Percentiles rank a stretch among this genome's conserved stretches.
Evolutionary conservation across 2,113 vertebrate species (phyloP).

Genomic region (Varanus komodoensis): DNA sequence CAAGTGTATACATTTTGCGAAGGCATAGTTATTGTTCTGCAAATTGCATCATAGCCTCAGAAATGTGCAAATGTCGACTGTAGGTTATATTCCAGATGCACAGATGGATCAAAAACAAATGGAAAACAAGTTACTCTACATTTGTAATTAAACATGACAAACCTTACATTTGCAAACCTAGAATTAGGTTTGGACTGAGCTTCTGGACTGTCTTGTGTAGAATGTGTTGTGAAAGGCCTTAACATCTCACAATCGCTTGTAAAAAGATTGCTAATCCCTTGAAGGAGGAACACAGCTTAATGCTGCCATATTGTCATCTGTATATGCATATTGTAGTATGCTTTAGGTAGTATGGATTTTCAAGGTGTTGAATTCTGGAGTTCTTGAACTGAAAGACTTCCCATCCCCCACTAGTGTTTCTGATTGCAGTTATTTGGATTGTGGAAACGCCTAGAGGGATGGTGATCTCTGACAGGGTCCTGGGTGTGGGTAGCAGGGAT

Average conservation of each 20-base stretch:
- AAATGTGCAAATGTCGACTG: too few relatives aligned
- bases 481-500: too few relatives aligned
- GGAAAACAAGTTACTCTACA: too few relatives aligned
- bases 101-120: too few relatives aligned
- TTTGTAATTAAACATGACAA: not conserved
- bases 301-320: too few relatives aligned
- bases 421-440: not conserved
- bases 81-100: too few relatives aligned
- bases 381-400: not conserved
- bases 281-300: not conserved
- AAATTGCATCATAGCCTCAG: too few relatives aligned
- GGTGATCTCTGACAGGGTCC: not conserved
- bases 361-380: not conserved
- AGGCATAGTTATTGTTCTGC: too few relatives aligned
- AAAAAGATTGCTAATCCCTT: not conserved
- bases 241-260: not conserved
- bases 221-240: not conserved
- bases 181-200: not conserved
- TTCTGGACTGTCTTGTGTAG: not conserved
- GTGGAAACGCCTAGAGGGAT: not conserved
- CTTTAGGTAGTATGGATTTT: not conserved
- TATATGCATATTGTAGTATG: not conserved
- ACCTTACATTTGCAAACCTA: not conserved
- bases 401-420: not conserved
- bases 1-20: too few relatives aligned